phyloP scores from a whole-genome alignment of 2,113 vertebrate genomes.

The Ornithorhynchus anatinus region DNA sequence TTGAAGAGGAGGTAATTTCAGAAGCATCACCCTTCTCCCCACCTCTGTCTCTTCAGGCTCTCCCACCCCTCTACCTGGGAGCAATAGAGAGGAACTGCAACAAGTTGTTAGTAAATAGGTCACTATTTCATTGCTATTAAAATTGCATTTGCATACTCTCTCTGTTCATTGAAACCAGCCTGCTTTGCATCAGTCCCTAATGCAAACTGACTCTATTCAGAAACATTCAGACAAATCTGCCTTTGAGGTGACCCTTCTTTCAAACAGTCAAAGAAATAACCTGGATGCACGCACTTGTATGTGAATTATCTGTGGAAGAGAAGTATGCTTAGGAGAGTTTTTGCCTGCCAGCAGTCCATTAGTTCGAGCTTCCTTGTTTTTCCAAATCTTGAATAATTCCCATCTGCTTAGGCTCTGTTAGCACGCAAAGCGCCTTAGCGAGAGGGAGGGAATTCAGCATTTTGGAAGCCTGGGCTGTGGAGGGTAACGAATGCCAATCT shows the following conservation, averaged over 20 bases:
- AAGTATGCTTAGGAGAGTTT: conserved; percentile 44
- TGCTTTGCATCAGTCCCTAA: conserved; percentile 2
- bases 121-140: conserved; percentile 3
- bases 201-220: conserved; percentile 8
- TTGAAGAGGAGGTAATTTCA: no score
- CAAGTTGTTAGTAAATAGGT: neutral
- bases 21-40: no score
- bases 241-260: conserved; percentile 33
- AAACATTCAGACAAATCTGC: conserved; percentile 3
- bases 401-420: conserved; percentile 58
- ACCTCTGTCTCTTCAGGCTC: no score
- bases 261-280: conserved; percentile 38
- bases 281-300: neutral
- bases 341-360: conserved; percentile 62
- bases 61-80: no score
- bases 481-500: conserved; percentile 39
- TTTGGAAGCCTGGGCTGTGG: conserved; percentile 37
- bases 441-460: conserved; percentile 15
- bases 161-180: conserved; percentile 27
- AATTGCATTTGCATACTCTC: conserved; percentile 8
- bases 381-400: conserved; percentile 63
- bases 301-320: conserved; percentile 46
- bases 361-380: conserved; percentile 65
- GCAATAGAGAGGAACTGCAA: neutral
- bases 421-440: conserved; percentile 36